A percentile compares a stretch with the other conserved stretches of the same genome.
Evolutionary conservation across 1,140 invertebrate species (phyloP).

Genomic region (Scylla paramamosain): DNA sequence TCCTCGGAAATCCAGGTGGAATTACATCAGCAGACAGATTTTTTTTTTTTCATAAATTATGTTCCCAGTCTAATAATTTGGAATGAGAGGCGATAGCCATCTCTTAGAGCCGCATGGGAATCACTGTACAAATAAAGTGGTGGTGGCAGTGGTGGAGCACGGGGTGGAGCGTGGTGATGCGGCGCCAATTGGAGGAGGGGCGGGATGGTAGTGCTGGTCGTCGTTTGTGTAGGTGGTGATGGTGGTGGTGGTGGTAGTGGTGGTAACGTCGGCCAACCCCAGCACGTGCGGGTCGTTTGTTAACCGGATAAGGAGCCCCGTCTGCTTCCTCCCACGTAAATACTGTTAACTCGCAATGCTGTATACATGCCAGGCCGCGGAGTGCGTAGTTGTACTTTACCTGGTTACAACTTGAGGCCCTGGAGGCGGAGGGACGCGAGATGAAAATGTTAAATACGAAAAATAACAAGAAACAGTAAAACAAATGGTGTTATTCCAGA

Average conservation of each 20-base stretch:
- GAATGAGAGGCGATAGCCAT: neutral
- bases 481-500: neutral
- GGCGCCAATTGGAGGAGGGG: neutral
- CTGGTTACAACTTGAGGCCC: neutral
- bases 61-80: neutral
- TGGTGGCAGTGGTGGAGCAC: too few relatives aligned
- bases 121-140: too few relatives aligned
- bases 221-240: neutral
- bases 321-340: constrained; percentile 11
- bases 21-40: neutral
- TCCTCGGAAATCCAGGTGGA: neutral
- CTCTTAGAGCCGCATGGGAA: neutral
- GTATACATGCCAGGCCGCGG: neutral
- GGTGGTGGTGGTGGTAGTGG: neutral
- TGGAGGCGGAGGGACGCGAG: neutral
- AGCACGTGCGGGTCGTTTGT: neutral
- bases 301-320: neutral
- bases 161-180: neutral
- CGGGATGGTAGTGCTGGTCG: neutral
- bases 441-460: neutral
- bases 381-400: neutral
- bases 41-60: neutral
- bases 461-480: neutral
- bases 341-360: neutral
- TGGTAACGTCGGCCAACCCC: neutral